Evolutionary conservation across 2,888 invertebrate genomes (phyloP).

Genomic region (Drosophila falleni): DNA sequence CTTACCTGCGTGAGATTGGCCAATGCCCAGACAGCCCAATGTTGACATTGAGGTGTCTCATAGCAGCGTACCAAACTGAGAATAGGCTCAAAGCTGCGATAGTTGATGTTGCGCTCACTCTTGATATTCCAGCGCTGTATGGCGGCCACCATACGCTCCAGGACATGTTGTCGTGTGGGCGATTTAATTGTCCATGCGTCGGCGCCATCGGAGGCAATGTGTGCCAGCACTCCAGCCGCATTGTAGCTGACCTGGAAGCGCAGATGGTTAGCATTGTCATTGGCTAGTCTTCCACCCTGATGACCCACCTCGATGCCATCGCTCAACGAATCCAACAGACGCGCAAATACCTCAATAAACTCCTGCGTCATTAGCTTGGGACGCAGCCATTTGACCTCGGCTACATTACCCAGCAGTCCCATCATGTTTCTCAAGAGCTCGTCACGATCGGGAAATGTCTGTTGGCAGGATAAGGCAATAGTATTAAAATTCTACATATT

Average conservation of each 20-base stretch:
- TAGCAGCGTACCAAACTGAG: conserved; percentile 92
- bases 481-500: not conserved
- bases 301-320: conserved; percentile 95
- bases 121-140: conserved; percentile 95
- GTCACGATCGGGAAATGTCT: conserved; percentile 95
- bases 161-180: conserved; percentile 90
- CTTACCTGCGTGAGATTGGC: conserved; percentile 93
- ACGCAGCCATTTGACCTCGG: conserved; percentile 94
- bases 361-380: conserved; percentile 93
- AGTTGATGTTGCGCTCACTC: conserved; percentile 97
- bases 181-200: conserved; percentile 92
- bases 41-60: conserved; percentile 96
- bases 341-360: conserved; percentile 94
- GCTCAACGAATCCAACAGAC: conserved; percentile 92
- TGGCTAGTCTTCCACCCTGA: conserved; percentile 55
- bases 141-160: conserved; percentile 91
- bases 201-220: conserved; percentile 96
- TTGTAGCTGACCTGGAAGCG: conserved; percentile 93
- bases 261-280: conserved; percentile 68
- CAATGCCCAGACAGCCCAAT: conserved; percentile 99
- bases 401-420: conserved; percentile 98
- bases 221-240: conserved; percentile 97
- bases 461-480: conserved; percentile 20
- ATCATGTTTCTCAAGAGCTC: conserved; percentile 98
- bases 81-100: conserved; percentile 97